Base-by-base conservation (phyloP, 2,113 vertebrate genomes). In the Vombatus ursinus region DNA sequence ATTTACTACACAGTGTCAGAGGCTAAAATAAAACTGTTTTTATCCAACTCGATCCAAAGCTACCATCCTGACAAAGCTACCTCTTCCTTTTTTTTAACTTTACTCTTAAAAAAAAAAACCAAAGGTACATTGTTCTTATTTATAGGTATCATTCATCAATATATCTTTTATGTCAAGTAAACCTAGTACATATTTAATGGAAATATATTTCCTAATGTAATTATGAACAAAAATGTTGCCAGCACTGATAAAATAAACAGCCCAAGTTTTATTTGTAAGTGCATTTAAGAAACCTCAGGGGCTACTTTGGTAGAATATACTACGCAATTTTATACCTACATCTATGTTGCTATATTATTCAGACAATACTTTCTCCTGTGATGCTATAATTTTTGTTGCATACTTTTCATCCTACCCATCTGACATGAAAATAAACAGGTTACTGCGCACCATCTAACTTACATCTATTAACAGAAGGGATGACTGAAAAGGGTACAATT, bases 401-500 rank as follows among this genome's bases (percentile, higher is more conserved):
- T 96, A 54, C 26, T 91, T 97, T 96, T 97, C 93, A 96, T 91
- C 92, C 52, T 47, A 94, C 93, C 93, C 91, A 96, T 84, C 97
- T 95, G 95, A 91, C 48, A 96, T 94, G 93, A 93, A 97, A 96
- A 98, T 96, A 96, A 96, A 95, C 92, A 96, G 90, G n/a, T 91
- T 96, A 77, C 92, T 96, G 50, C 54, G 57, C 91, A 96, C 94
- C 68, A 52, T 47, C 94, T 92, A 97, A 97, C 94, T 95, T 97
- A 90, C 19, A 8, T 91, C 92, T 94, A 93, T 93, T 44, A 96
- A 96, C 84, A 95, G 68, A 44, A 84, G 94, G 94, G 95, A 94
- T 96, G 92, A 97, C 90, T 93, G 93, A 94, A 98, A 97, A 97
- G 91, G 97, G 97, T 97, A 96, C 97, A 98, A 94, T 96, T 97